Percentiles rank a stretch among this genome's conserved stretches.
These are phyloP conservation scores for Thereva nobilitata DNA, from an alignment of 2,888 invertebrate genomes.

Conservation along the genomic window DNA sequence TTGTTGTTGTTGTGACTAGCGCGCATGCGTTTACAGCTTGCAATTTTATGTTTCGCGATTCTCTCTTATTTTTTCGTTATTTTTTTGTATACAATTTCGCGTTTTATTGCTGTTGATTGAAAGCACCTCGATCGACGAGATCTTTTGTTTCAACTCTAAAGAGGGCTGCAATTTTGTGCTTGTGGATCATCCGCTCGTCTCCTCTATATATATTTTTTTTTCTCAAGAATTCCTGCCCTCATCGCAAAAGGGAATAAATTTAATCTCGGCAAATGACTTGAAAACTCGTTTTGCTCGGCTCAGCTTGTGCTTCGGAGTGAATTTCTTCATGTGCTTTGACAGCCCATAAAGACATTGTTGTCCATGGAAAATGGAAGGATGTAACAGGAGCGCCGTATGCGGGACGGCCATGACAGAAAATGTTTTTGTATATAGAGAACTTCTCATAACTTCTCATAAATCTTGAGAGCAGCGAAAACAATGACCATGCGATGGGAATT, in stretches of 20 bases:
- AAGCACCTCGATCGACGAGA: constrained; percentile 19
- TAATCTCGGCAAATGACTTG: constrained; percentile 5
- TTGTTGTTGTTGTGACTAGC: not conserved
- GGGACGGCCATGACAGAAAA: constrained; percentile 1
- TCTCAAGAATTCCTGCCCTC: not conserved
- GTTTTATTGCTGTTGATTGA: constrained; percentile 18
- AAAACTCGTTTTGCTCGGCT: constrained; percentile 16
- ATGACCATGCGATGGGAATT: constrained; percentile 21
- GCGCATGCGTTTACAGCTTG: constrained; percentile 19
- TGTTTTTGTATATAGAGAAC: constrained; percentile 7
- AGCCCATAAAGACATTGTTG: constrained; percentile 30
- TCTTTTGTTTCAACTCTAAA: constrained; percentile 19
- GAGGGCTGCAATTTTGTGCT: constrained; percentile 6
- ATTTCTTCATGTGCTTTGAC: constrained; percentile 27
- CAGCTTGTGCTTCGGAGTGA: constrained; percentile 12
- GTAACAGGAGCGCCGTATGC: constrained; percentile 5
- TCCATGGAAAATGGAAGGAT: constrained; percentile 1
- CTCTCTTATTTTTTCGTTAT: constrained; percentile 9
- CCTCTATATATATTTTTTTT: not conserved
- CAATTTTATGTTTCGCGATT: constrained; percentile 22
- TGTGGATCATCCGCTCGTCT: not conserved
- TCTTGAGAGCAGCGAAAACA: constrained; percentile 24
- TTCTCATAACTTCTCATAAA: constrained; percentile 31
- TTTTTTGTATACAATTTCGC: not conserved
- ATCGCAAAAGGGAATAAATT: too few relatives aligned